Conservation (phyloP, 2,888 invertebrate genomes). For the Cheiracanthium punctorium region DNA sequence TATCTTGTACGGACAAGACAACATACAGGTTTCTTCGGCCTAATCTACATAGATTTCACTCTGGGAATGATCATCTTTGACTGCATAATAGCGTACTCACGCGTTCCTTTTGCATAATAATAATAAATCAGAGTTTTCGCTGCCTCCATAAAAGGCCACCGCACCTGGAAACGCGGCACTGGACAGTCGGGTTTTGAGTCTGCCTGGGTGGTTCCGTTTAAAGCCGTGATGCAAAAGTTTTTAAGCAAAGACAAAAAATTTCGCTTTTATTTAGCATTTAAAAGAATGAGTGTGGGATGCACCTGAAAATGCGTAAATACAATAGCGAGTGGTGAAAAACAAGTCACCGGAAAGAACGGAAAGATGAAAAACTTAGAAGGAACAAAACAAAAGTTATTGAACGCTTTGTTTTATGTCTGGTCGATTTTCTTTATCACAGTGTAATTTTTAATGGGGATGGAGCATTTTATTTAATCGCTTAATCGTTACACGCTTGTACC, state of each 20-base stretch:
- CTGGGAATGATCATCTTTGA: background rate
- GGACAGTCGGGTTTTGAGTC: background rate
- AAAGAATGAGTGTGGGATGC: background rate
- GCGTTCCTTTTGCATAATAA: background rate
- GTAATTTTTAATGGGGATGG: too few relatives aligned
- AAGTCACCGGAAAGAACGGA: background rate
- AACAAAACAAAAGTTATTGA: background rate
- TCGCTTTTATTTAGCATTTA: background rate
- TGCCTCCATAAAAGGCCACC: background rate
- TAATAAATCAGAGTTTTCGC: background rate
- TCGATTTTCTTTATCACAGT: too few relatives aligned
- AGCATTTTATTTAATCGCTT: too few relatives aligned
- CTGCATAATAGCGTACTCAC: background rate
- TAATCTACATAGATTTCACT: too few relatives aligned
- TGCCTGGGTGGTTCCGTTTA: background rate
- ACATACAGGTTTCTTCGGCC: too few relatives aligned
- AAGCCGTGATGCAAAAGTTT: background rate
- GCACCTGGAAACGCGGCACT: background rate
- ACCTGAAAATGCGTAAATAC: background rate
- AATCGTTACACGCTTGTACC: too few relatives aligned
- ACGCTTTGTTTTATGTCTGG: too few relatives aligned
- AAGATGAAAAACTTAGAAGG: background rate
- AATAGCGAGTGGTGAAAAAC: background rate
- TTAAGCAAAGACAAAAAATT: background rate
- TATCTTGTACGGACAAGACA: too few relatives aligned